Evolutionary conservation across 2,113 vertebrate species (phyloP).

Genomic region (Festucalex cinctus): DNA sequence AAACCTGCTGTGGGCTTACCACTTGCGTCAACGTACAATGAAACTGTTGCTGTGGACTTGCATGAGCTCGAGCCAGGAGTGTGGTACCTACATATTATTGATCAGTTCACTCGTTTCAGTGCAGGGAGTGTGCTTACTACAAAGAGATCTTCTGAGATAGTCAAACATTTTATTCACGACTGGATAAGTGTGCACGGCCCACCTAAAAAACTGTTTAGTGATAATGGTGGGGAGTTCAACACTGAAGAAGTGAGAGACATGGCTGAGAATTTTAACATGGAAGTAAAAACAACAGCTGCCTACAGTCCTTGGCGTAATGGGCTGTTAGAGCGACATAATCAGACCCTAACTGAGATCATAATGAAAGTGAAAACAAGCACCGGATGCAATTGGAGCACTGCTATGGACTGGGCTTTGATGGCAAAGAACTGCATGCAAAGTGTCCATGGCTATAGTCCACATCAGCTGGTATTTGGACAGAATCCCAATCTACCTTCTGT

Average conservation of each 20-base stretch:
- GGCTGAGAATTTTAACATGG: conserved; percentile 6
- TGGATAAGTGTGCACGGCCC: conserved; percentile 23
- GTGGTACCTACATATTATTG: conserved; percentile 31
- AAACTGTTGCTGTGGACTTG: conserved; percentile 31
- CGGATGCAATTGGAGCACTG: not conserved
- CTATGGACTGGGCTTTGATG: not conserved
- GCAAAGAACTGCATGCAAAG: not conserved
- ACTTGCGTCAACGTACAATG: conserved; percentile 25
- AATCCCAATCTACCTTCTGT: not conserved
- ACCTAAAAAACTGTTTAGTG: not conserved
- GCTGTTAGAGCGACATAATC: not conserved
- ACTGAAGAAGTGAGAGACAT: not conserved
- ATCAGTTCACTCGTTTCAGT: conserved; percentile 31
- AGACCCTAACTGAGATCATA: not conserved
- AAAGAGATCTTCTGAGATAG: conserved; percentile 18
- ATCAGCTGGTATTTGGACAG: not conserved
- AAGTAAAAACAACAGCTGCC: conserved; percentile 1
- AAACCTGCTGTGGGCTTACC: conserved; percentile 14
- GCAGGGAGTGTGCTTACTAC: conserved; percentile 10
- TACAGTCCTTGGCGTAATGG: conserved; percentile 10
- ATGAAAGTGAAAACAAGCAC: not conserved
- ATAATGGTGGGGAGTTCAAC: conserved; percentile 6
- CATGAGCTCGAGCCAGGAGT: conserved; percentile 17
- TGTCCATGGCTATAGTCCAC: not conserved
- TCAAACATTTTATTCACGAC: conserved; percentile 21